These are phyloP conservation scores for Hafferia zeledoni DNA, from an alignment of 2,797 vertebrate species.

Conservation along the genomic window DNA sequence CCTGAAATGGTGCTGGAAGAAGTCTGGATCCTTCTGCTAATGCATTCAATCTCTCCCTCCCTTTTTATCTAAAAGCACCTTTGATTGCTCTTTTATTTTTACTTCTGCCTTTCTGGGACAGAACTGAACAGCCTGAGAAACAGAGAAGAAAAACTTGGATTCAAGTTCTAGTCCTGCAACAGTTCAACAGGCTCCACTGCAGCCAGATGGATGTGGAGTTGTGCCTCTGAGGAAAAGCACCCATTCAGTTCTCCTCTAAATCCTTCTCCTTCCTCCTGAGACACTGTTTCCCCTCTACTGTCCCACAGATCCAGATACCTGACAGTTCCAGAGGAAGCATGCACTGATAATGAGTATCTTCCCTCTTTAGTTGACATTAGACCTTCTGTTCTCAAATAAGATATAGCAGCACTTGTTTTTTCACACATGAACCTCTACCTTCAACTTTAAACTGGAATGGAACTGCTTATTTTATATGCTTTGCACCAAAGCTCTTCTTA, in stretches of 20 bases:
- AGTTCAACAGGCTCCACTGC: background rate
- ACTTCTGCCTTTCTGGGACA: background rate
- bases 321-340: background rate
- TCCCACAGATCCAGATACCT: background rate
- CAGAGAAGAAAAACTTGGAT: background rate
- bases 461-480: background rate
- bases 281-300: background rate
- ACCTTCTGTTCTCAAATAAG: background rate
- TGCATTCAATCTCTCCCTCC: background rate
- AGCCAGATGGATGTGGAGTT: background rate
- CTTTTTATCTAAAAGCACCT: slow-evolving; percentile 3
- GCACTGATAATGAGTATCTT: background rate
- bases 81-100: background rate
- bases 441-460: background rate
- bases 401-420: background rate
- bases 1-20: background rate
- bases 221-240: background rate
- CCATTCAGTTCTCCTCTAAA: background rate
- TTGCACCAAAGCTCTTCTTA: background rate
- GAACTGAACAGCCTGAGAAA: background rate
- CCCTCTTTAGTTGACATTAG: background rate
- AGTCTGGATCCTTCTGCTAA: background rate
- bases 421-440: background rate
- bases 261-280: background rate
- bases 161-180: background rate